Evolutionary conservation across 2,797 vertebrate species (phyloP).

Genomic region (Lithobates sylvaticus): DNA sequence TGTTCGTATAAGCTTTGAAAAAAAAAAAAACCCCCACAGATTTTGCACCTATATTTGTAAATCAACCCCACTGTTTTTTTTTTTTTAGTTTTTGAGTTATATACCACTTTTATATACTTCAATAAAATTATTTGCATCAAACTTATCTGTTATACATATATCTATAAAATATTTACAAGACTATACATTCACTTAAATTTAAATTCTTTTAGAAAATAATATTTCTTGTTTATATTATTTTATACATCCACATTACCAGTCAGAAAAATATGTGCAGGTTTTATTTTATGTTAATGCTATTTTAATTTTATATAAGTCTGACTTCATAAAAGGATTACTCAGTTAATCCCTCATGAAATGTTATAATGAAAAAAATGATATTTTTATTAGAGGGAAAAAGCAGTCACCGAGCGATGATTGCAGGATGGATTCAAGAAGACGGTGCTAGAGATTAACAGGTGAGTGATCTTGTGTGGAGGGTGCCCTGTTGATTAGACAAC

Average conservation of each 20-base stretch:
- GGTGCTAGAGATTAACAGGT: constrained; percentile 33
- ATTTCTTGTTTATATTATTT: not conserved
- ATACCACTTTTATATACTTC: not conserved
- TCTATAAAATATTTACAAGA: not conserved
- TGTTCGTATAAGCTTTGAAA: too few relatives aligned
- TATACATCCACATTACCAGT: not conserved
- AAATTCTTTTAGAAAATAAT: not conserved
- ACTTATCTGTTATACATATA: not conserved
- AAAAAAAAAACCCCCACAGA: too few relatives aligned
- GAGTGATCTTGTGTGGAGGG: not conserved
- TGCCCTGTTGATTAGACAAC: constrained; percentile 13
- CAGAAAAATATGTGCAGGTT: not conserved
- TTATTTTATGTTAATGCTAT: constrained; percentile 36
- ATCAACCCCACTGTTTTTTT: too few relatives aligned
- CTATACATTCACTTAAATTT: not conserved
- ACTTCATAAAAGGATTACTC: constrained; percentile 58
- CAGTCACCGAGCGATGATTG: not conserved
- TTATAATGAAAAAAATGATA: constrained; percentile 28
- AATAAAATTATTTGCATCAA: not conserved
- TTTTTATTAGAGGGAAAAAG: constrained; percentile 37
- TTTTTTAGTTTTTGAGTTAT: too few relatives aligned
- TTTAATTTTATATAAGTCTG: constrained; percentile 55
- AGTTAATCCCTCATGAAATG: constrained; percentile 34
- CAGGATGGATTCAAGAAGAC: constrained; percentile 1
- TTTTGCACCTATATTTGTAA: too few relatives aligned